Percentiles rank a stretch among this genome's conserved stretches.
These are phyloP conservation scores for Halcyon badia DNA, from an alignment of 2,797 vertebrate species.

Conservation along the genomic window DNA sequence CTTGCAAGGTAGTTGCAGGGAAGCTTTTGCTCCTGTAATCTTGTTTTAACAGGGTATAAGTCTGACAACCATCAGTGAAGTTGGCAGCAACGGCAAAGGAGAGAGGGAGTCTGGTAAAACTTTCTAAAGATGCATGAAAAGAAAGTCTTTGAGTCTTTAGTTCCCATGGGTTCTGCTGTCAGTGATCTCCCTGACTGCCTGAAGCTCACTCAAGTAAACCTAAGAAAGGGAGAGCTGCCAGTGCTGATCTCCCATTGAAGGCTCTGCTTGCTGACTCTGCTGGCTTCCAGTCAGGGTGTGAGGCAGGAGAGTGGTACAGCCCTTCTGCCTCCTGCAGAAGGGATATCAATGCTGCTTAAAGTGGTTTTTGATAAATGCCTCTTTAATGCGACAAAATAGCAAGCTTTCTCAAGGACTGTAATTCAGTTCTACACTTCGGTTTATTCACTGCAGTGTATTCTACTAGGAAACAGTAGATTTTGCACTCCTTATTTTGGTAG, in stretches of 20 bases:
- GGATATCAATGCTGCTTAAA: not conserved
- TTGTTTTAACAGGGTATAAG: not conserved
- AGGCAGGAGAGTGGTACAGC: rapidly evolving
- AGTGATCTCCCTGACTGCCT: not conserved
- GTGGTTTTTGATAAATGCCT: not conserved
- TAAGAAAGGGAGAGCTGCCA: not conserved
- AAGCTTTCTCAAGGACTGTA: not conserved
- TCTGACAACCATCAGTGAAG: not conserved
- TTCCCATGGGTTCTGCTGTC: not conserved
- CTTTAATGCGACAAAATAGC: not conserved
- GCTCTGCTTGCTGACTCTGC: not conserved
- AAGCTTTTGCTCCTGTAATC: not conserved
- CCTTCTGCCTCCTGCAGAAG: not conserved
- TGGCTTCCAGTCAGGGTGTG: rapidly evolving
- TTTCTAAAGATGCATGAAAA: not conserved
- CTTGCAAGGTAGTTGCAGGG: not conserved
- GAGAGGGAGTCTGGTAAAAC: not conserved
- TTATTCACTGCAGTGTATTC: not conserved
- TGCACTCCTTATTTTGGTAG: not conserved
- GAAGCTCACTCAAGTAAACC: not conserved
- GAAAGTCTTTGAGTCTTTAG: not conserved
- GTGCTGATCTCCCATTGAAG: not conserved
- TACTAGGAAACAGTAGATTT: not conserved
- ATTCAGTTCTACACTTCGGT: not conserved
- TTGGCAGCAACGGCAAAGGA: not conserved